phyloP scores from a whole-genome alignment of 2,113 vertebrate species.

The Naja naja region DNA sequence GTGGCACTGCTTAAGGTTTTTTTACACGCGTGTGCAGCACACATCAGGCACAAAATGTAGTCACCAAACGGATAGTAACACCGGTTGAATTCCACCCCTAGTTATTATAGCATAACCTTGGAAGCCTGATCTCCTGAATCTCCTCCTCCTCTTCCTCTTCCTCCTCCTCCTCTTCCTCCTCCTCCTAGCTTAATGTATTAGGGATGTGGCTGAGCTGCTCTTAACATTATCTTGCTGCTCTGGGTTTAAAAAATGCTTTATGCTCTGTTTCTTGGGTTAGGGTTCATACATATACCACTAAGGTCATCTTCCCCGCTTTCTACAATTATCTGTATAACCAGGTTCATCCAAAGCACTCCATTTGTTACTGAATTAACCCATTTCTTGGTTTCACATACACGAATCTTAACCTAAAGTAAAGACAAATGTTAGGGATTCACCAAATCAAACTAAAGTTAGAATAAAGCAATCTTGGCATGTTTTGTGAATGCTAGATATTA shows the following conservation, averaged over 20 bases:
- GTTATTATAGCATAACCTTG: too few species aligned
- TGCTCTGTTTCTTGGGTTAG: neutral
- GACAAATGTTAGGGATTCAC: neutral
- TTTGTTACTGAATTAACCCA: neutral
- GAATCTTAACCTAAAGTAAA: neutral
- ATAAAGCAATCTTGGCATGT: neutral
- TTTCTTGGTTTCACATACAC: neutral
- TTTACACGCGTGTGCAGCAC: too few species aligned
- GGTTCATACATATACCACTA: neutral
- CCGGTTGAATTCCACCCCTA: too few species aligned
- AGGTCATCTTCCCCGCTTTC: neutral
- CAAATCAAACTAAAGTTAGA: neutral
- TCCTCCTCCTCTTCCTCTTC: too few species aligned
- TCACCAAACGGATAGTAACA: too few species aligned
- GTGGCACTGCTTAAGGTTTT: too few species aligned
- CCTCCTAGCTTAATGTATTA: neutral
- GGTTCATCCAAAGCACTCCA: neutral
- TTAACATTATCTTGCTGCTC: neutral
- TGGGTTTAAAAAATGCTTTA: neutral
- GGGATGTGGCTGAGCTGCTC: neutral
- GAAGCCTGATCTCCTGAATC: too few species aligned
- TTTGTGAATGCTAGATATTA: neutral
- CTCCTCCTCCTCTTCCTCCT: neutral
- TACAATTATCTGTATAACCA: neutral
- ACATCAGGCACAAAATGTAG: too few species aligned